phyloP scores from a whole-genome alignment of 2,888 invertebrate genomes.

The Rhingia rostrata region DNA sequence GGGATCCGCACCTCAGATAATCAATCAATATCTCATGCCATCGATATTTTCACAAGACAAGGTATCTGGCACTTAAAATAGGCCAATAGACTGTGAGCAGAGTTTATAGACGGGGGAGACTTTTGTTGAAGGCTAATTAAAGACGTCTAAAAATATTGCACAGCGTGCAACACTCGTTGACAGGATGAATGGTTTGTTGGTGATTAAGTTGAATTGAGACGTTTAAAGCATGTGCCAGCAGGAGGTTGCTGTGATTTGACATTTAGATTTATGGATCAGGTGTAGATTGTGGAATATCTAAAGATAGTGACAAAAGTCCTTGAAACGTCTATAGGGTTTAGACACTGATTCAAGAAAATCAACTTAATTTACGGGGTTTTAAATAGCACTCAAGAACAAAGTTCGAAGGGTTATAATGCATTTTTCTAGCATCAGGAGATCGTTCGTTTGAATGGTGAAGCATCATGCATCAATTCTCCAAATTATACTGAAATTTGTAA shows the following conservation, averaged over 20 bases:
- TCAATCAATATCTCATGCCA: slow-evolving; percentile 52
- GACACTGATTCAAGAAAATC: too few species aligned
- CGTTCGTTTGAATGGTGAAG: too few species aligned
- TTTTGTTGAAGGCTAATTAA: slow-evolving; percentile 8
- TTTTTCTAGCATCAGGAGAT: too few species aligned
- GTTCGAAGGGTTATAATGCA: too few species aligned
- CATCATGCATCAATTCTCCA: too few species aligned
- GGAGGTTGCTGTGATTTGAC: not conserved
- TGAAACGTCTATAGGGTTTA: too few species aligned
- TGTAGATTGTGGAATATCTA: too few species aligned
- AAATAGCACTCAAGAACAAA: too few species aligned
- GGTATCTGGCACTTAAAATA: slow-evolving; percentile 12
- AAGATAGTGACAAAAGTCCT: too few species aligned
- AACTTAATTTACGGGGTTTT: too few species aligned
- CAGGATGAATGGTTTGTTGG: not conserved
- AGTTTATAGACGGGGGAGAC: not conserved
- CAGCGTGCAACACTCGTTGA: slow-evolving; percentile 4
- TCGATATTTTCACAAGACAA: slow-evolving; percentile 38
- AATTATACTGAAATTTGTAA: too few species aligned
- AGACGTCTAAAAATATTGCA: slow-evolving; percentile 39
- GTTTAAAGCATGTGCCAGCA: not conserved
- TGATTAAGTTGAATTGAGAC: not conserved
- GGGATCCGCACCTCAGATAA: slow-evolving; percentile 11
- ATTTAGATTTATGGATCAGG: too few species aligned
- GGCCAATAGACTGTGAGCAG: not conserved